Percentiles rank a stretch among this genome's conserved stretches.
Evolutionary conservation across 2,113 vertebrate species (phyloP).

Genomic region (Aldabrachelys gigantea): DNA sequence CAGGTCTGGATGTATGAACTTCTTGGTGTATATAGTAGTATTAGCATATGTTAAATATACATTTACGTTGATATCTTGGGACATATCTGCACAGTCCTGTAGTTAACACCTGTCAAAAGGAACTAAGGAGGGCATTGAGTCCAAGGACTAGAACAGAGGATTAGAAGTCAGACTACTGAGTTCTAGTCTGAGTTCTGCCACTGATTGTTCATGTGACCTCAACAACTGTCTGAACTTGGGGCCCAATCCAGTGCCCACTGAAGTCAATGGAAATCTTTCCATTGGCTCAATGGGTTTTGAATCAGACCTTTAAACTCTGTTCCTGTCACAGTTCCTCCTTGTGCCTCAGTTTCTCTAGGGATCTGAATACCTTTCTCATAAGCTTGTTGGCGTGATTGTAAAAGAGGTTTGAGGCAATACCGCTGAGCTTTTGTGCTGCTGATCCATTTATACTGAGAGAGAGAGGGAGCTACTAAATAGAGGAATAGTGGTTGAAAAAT

Average conservation of each 20-base stretch:
- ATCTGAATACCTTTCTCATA: background rate
- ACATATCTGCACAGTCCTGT: fast-evolving
- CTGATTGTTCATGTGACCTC: background rate
- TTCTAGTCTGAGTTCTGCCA: background rate
- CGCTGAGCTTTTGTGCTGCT: fast-evolving
- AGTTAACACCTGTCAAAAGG: background rate
- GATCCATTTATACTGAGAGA: background rate
- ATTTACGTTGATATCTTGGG: fast-evolving
- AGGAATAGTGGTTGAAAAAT: fast-evolving
- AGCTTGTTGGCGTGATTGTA: background rate
- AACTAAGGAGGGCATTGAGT: background rate
- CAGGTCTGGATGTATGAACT: background rate
- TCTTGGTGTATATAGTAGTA: background rate
- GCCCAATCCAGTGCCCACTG: background rate
- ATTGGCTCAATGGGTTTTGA: background rate
- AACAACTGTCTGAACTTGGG: background rate
- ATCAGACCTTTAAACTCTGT: background rate
- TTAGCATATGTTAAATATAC: background rate
- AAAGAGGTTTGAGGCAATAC: background rate
- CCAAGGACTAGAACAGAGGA: background rate
- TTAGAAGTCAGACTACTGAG: background rate
- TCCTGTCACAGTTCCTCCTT: background rate
- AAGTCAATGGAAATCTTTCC: fast-evolving
- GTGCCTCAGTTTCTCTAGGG: background rate
- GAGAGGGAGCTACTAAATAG: background rate